Percentiles rank a stretch among this genome's conserved stretches.
phyloP scores from a whole-genome alignment of 2,797 vertebrate genomes.

The Fratercula arctica region DNA sequence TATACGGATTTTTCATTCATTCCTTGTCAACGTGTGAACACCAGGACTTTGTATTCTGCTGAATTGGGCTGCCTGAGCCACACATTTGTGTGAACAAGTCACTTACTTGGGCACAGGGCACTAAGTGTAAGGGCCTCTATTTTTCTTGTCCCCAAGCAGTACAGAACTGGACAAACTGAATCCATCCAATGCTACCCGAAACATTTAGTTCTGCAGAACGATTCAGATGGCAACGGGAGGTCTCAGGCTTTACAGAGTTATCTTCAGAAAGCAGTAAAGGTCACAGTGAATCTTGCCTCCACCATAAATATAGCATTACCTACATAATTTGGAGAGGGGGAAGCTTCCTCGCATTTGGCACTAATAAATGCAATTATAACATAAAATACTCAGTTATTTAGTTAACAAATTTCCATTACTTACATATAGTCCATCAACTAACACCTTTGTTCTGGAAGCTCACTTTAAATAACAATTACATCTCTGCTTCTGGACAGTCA shows the following conservation, averaged over 20 bases:
- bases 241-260: neutral
- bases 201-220: neutral
- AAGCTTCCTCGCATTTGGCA: neutral
- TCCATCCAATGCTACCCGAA: neutral
- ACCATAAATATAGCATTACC: neutral
- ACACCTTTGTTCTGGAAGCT: neutral
- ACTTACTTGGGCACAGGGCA: neutral
- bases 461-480: neutral
- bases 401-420: neutral
- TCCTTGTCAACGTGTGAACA: neutral
- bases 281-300: neutral
- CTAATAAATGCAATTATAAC: neutral
- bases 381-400: neutral
- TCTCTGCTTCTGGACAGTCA: neutral
- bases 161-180: neutral
- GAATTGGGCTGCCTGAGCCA: neutral
- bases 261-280: neutral
- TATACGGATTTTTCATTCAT: neutral
- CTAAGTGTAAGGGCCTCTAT: neutral
- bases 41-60: neutral
- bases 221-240: neutral
- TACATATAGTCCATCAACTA: neutral
- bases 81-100: neutral
- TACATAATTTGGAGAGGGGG: neutral
- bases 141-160: neutral